A percentile compares a stretch with the other conserved stretches of the same genome.
Evolutionary conservation across 2,797 vertebrate genomes (phyloP).

Genomic region (Melanotaenia nigrans): DNA sequence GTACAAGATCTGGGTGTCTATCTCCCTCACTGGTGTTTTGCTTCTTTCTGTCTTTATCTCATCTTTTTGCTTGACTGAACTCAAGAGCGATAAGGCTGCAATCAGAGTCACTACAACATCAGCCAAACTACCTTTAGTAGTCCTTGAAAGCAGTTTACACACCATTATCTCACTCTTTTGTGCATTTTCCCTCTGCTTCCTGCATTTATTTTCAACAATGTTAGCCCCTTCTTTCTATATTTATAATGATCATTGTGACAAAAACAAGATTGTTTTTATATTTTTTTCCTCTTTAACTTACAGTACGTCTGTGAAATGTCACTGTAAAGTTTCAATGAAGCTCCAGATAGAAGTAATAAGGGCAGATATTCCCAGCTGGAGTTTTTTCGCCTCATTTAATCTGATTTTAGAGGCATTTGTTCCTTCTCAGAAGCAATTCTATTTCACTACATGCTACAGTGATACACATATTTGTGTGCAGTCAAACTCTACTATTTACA

Average conservation of each 20-base stretch:
- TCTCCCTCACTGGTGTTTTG: not conserved
- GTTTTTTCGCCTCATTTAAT: not conserved
- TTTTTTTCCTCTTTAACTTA: not conserved
- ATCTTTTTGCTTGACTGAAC: slow-evolving; percentile 25
- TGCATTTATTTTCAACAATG: not conserved
- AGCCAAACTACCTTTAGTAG: slow-evolving; percentile 34
- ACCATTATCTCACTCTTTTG: slow-evolving; percentile 8
- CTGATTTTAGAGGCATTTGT: slow-evolving; percentile 19
- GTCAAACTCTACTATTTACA: not conserved
- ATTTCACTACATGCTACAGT: slow-evolving; percentile 7
- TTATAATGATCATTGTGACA: not conserved
- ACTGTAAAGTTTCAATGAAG: not conserved
- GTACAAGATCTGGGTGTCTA: slow-evolving; percentile 12
- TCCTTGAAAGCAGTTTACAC: slow-evolving; percentile 3
- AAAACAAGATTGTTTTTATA: too few relatives aligned
- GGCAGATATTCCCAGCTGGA: not conserved
- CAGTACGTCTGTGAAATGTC: not conserved
- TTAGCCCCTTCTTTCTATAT: not conserved
- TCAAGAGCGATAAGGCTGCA: slow-evolving; percentile 47
- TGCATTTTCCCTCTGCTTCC: not conserved
- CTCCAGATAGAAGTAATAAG: not conserved
- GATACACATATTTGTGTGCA: slow-evolving; percentile 1
- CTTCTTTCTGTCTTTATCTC: slow-evolving; percentile 33
- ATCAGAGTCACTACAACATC: slow-evolving; percentile 23
- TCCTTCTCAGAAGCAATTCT: not conserved